phyloP scores from a whole-genome alignment of 2,113 vertebrate species.

The Pan troglodytes region DNA sequence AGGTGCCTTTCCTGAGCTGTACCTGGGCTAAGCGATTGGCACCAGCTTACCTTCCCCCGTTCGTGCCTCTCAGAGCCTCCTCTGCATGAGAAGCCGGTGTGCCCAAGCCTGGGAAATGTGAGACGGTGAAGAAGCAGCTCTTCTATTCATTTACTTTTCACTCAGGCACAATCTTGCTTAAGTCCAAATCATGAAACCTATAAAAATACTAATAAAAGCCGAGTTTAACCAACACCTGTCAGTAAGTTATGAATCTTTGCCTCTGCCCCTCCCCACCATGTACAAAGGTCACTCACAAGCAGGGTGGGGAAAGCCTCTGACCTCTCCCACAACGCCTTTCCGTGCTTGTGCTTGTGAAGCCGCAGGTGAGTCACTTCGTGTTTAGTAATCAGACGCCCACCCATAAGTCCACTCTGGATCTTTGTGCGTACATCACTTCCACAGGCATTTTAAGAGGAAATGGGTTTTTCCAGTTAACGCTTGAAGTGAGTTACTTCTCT shows the following conservation, averaged over 20 bases:
- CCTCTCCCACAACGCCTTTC: not conserved
- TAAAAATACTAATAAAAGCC: not conserved
- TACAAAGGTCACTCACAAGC: not conserved
- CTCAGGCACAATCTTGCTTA: not conserved
- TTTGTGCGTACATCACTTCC: not conserved
- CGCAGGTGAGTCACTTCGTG: not conserved
- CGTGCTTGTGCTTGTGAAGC: not conserved
- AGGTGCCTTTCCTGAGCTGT: not conserved
- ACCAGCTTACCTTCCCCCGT: not conserved
- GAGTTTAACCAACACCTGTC: not conserved
- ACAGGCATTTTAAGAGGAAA: not conserved
- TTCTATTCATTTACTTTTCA: not conserved
- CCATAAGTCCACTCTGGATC: not conserved
- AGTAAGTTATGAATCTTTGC: not conserved
- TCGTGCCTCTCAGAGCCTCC: fast-evolving
- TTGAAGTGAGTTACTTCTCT: not conserved
- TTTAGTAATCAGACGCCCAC: not conserved
- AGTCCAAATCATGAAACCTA: not conserved
- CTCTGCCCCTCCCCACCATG: not conserved
- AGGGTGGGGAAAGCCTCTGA: not conserved
- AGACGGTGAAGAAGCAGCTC: too few relatives aligned
- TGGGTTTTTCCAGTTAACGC: not conserved
- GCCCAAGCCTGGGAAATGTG: not conserved
- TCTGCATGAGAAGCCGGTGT: not conserved
- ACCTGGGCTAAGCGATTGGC: not conserved